These are phyloP conservation scores for Tachina lurida DNA, from an alignment of 2,888 invertebrate species.

Conservation along the genomic window DNA sequence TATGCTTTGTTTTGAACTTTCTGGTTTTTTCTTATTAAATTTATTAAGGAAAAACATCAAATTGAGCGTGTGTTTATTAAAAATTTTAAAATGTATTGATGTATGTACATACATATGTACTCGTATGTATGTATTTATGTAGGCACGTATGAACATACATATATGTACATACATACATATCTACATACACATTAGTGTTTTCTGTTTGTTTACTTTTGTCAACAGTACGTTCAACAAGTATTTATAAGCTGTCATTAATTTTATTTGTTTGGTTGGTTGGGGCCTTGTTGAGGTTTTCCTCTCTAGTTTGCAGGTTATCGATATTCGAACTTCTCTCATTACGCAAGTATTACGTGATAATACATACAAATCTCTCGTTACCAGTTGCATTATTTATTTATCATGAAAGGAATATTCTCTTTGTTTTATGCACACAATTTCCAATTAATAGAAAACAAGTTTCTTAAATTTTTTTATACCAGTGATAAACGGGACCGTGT, in stretches of 20 bases:
- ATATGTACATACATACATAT: neutral
- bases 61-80: neutral
- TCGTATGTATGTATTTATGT: neutral
- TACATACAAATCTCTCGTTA: neutral
- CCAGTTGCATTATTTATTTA: conserved; percentile 11
- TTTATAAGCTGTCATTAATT: conserved; percentile 24
- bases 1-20: too few species aligned
- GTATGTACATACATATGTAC: neutral
- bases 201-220: conserved; percentile 54
- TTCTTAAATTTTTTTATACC: neutral
- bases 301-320: neutral
- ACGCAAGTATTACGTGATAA: conserved; percentile 40
- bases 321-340: conserved; percentile 18
- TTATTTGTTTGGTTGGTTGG: conserved; percentile 17
- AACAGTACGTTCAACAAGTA: conserved; percentile 39
- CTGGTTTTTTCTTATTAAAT: too few species aligned
- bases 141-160: neutral
- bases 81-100: neutral
- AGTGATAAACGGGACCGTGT: too few species aligned
- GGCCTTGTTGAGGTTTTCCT: neutral
- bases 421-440: conserved; percentile 18
- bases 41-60: too few species aligned
- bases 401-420: neutral
- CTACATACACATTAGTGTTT: neutral
- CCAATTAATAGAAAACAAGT: neutral